Evolutionary conservation across 1,140 invertebrate species (phyloP), one percentile per base, ranked within the genome.

Genomic region (Drosophila kepulauana): DNA sequence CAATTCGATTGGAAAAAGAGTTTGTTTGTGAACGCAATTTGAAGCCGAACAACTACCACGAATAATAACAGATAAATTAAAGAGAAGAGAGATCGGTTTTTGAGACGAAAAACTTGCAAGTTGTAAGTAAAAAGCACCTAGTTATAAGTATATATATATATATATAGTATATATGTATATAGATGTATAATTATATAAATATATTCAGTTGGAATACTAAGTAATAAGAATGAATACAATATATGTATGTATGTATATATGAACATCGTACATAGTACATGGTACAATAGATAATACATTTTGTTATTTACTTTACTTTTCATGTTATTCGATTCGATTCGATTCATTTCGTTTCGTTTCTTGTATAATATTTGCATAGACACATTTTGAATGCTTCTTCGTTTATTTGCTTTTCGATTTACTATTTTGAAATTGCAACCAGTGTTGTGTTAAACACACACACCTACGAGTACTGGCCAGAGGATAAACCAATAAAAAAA

Each of bases 331-430:
- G 13, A 30, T 68, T 35, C 13, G 7, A 30, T 43, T 70, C 8
- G 7, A 38, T 38, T 38, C 30, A 7, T 1, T 59, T 45, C 20
- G 13, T n/a, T 58, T 35, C 13, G 6, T 46, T 41, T 69, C 8
- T 68, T 73, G 48, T 85, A 85, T 68, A 72, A 58, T 85, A 81
- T 78, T 82, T 56, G 84, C 84, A 75, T 87, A 87, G 84, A 87
- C 77, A 88, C 84, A 88, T 88, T 88, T 88, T 88, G 81, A 88
- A 88, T 88, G 84, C 81, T 89, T 81, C 71, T 63, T 80, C 82
- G 76, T 88, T 88, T 88, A 62, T 69, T 82, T 71, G 49, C 74
- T 58, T 78, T 77, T 64, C 71, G 71, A 61, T 74, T 62, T 49
- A 15, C 43, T 48, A 16, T 45, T 56, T 15, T 33, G 35, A 65